phyloP scores from a whole-genome alignment of 2,797 vertebrate species.

The Galagoides demidoff region DNA sequence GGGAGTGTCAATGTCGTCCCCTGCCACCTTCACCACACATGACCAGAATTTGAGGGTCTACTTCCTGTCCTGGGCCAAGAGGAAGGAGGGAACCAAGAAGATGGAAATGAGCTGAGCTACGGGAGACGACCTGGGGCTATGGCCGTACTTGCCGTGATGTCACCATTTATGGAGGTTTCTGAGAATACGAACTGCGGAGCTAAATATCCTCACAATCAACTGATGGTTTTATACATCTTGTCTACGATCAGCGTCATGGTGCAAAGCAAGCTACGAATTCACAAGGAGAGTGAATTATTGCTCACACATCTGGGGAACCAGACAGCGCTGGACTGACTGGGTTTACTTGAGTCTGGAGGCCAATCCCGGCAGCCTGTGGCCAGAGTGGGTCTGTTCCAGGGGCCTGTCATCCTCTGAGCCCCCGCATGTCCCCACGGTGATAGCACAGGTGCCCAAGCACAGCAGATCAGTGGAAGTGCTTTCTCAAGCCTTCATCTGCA shows the following conservation, averaged over 20 bases:
- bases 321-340: background rate
- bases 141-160: background rate
- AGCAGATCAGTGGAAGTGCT: background rate
- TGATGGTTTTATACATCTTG: background rate
- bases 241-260: background rate
- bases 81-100: background rate
- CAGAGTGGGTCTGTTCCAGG: background rate
- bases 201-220: background rate
- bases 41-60: background rate
- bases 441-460: background rate
- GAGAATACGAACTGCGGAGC: background rate
- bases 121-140: background rate
- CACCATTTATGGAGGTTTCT: background rate
- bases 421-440: accelerated
- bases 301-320: background rate
- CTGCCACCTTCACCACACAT: background rate
- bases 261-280: background rate
- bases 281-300: background rate
- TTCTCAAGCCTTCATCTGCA: background rate
- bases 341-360: too few species aligned
- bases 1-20: background rate
- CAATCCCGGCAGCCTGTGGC: background rate
- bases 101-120: background rate
- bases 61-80: background rate
- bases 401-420: background rate